These are phyloP conservation scores for Euphysa ruthae DNA, from an alignment of 30 jellyfish, hydroid and myxozoan species.

Conservation along the genomic window DNA sequence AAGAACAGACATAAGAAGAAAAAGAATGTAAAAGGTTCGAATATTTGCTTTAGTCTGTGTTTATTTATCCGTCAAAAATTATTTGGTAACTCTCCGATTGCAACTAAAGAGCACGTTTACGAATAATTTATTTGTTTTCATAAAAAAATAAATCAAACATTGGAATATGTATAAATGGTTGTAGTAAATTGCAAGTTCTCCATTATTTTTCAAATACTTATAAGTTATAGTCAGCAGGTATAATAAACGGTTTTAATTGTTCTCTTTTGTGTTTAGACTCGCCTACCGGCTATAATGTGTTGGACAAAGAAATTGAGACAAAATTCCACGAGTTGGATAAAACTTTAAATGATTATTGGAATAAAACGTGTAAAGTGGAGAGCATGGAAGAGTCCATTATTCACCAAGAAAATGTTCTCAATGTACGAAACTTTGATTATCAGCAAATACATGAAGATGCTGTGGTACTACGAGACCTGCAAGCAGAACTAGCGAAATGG, in stretches of 20 bases:
- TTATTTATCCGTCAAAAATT: too few species aligned
- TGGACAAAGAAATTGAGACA: slow-evolving; percentile 67
- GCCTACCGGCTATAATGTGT: too few species aligned
- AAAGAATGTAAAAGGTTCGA: slow-evolving; percentile 31
- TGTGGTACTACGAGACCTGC: not conserved
- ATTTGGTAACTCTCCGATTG: too few species aligned
- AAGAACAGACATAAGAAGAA: not conserved
- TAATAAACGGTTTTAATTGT: too few species aligned
- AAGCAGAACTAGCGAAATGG: slow-evolving; percentile 23
- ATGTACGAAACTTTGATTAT: slow-evolving; percentile 1
- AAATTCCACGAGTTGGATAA: slow-evolving; percentile 66
- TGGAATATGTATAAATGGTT: too few species aligned
- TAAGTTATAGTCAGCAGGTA: too few species aligned
- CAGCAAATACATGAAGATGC: slow-evolving; percentile 12
- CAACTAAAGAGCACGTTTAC: too few species aligned
- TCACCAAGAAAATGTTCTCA: not conserved
- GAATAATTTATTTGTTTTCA: too few species aligned
- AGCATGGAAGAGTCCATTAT: not conserved
- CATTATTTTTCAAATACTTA: too few species aligned
- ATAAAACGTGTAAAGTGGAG: slow-evolving; percentile 63
- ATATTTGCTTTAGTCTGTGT: not conserved
- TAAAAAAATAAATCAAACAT: not conserved
- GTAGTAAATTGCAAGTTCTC: too few species aligned
- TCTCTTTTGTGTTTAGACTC: too few species aligned
- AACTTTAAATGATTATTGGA: slow-evolving; percentile 62